phyloP scores from a whole-genome alignment of 2,113 vertebrate species.

The Channa maculata region DNA sequence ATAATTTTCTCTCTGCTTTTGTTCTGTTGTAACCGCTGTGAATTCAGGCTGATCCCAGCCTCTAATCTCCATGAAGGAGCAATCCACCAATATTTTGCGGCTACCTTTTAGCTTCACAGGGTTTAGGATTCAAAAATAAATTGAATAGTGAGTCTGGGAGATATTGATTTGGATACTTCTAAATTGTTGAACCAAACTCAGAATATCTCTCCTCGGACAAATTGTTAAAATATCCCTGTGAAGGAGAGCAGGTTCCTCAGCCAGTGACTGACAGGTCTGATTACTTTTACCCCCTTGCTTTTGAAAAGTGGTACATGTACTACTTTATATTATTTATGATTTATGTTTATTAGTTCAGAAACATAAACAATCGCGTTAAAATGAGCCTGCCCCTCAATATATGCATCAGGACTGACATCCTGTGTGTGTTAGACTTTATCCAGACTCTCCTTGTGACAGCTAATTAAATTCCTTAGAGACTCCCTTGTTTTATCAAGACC shows the following conservation, averaged over 20 bases:
- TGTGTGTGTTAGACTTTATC: conserved; percentile 10
- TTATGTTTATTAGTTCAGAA: conserved; percentile 31
- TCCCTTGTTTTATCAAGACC: conserved; percentile 16
- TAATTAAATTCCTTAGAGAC: conserved; percentile 45
- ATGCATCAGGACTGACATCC: neutral
- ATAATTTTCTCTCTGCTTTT: neutral
- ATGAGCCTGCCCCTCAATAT: conserved; percentile 19
- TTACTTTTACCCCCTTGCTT: conserved; percentile 4
- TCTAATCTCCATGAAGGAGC: neutral
- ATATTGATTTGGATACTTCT: conserved; percentile 10
- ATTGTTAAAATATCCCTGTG: conserved; percentile 6
- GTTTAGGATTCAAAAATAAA: neutral
- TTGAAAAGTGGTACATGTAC: neutral
- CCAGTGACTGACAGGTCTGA: conserved; percentile 1
- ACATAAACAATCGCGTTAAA: neutral
- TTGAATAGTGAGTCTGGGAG: neutral
- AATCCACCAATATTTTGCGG: neutral
- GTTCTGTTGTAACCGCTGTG: neutral
- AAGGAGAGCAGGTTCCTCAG: neutral
- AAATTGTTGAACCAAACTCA: neutral
- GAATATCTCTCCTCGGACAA: conserved; percentile 9
- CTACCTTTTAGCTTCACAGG: neutral
- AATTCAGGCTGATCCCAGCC: conserved; percentile 3
- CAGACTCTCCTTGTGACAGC: conserved; percentile 22
- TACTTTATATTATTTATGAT: neutral